Evolutionary conservation across 2,888 invertebrate genomes (phyloP), one percentile per base, ranked within the genome.

Genomic region (Peribatodes rhomboidaria): DNA sequence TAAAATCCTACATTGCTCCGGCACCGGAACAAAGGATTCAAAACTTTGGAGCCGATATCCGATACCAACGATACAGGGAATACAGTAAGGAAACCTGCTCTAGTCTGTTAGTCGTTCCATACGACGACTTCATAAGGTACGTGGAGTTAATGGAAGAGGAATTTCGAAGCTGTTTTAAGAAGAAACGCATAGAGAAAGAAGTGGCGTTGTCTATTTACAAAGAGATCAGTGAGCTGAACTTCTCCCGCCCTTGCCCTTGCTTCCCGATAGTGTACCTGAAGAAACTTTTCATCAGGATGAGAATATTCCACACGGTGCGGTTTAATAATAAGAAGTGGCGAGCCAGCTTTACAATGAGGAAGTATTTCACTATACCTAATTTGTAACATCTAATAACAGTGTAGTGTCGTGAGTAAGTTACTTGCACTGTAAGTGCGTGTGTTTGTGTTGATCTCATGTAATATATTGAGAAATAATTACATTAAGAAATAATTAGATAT

Each of bases 191-290:
- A n/a, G 56, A 62, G 4, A 56, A 27, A 27, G 52, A 56, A 10
- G 44, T 67, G 27, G 52, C 68, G 50, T 37, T 61, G 49, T 57
- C 56, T 31, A 61, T 44, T 44, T 70, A 64, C 64, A 61, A 65
- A 52, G 70, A 65, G 47, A 65, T 70, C 8, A 41, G 55, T 6
- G 39, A 49, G 41, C 20, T 70, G 14, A 47, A 31, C 33, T 72
- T 68, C 13, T 58, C 68, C 8, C 67, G 65, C 11, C 71, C 69
- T 2, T 72, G 71, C 33, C 67, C 69, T 2, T 72, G 72, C 61
- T 72, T 72, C 60, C 72, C 72, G 16, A 64, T 64, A 39, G 72
- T 64, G 42, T 70, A 72, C 39, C 39, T 72, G 42, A 61, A 61
- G 57, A 67, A 65, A 47, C 67, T 72, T 11, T 72, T 72, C 55